Percentiles rank a stretch among this genome's conserved stretches.
Conservation (phyloP, 2,888 invertebrate species). For the Capitulum mitella region DNA sequence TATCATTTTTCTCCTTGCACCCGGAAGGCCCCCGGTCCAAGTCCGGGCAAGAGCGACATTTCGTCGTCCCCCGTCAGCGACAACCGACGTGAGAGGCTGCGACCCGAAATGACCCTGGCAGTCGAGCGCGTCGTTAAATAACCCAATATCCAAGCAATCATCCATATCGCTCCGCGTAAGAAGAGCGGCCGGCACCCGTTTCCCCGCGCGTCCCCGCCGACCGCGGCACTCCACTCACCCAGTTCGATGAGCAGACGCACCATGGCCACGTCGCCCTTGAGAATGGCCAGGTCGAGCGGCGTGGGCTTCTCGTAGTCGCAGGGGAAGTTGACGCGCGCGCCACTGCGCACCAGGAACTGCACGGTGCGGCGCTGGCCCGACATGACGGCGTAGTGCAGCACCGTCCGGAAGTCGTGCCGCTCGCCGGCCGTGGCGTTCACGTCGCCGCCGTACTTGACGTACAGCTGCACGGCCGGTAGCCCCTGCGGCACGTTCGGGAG, state of each 20-base stretch:
- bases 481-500: constrained; percentile 52
- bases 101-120: too few relatives aligned
- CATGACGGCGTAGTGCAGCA: constrained; percentile 79
- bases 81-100: too few relatives aligned
- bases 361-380: constrained; percentile 64
- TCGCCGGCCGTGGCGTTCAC: constrained; percentile 78
- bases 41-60: too few relatives aligned
- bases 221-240: constrained; percentile 48
- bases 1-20: too few relatives aligned
- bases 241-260: constrained; percentile 61
- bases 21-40: too few relatives aligned
- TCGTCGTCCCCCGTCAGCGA: too few relatives aligned
- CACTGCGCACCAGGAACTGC: constrained; percentile 70
- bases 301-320: constrained; percentile 61
- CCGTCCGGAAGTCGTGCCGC: constrained; percentile 78
- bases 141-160: too few relatives aligned
- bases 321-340: constrained; percentile 60
- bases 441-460: constrained; percentile 73
- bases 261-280: constrained; percentile 68
- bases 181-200: not conserved
- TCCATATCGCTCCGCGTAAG: too few relatives aligned
- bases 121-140: too few relatives aligned
- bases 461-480: constrained; percentile 63
- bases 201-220: not conserved
- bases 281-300: constrained; percentile 74